phyloP scores from a whole-genome alignment of 2,113 vertebrate species.

The Oryzias woworae region DNA sequence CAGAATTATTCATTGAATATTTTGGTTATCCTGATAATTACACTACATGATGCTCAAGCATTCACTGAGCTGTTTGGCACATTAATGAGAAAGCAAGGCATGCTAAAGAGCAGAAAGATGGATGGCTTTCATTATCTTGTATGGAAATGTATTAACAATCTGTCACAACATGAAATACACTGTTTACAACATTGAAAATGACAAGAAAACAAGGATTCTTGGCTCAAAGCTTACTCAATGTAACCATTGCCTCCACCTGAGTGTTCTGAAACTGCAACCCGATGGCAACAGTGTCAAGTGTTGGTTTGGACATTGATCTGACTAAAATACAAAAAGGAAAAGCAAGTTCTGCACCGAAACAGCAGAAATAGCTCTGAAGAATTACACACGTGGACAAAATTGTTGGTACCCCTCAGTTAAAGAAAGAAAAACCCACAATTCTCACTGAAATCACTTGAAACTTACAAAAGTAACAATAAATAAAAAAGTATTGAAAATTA shows the following conservation, averaged over 20 bases:
- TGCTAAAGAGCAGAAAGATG: constrained; percentile 27
- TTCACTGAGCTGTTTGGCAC: constrained; percentile 42
- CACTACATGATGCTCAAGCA: constrained; percentile 32
- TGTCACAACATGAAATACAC: no score
- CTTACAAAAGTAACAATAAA: no score
- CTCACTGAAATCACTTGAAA: no score
- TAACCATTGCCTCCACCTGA: background rate
- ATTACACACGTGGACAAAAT: no score
- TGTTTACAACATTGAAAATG: no score
- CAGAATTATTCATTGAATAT: constrained; percentile 51
- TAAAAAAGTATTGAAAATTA: no score
- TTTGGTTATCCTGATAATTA: constrained; percentile 41
- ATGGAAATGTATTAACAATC: no score
- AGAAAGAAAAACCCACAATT: no score
- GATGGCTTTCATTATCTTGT: no score
- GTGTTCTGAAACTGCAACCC: constrained; percentile 33
- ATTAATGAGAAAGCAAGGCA: constrained; percentile 55
- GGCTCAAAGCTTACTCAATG: no score
- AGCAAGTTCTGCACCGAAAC: constrained; percentile 38
- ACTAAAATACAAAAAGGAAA: constrained; percentile 46
- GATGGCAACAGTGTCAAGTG: constrained; percentile 27
- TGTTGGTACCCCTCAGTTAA: no score
- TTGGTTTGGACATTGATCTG: background rate
- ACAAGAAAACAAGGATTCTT: no score
- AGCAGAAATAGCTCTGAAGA: constrained; percentile 17